Conservation (phyloP, 1,140 invertebrate genomes). For the Macrotrachela quadricornifera region DNA sequence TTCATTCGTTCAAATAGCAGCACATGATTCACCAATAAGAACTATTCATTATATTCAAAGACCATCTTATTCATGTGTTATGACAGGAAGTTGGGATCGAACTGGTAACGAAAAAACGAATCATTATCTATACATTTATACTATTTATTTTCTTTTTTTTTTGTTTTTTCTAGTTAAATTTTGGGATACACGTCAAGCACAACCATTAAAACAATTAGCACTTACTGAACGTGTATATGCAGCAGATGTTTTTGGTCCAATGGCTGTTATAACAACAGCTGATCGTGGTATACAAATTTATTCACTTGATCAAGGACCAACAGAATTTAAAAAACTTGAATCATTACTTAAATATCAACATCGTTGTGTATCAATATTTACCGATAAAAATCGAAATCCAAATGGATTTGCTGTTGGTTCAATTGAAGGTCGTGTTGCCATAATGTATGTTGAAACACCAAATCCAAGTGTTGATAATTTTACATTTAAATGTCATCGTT, state of each 20-base stretch:
- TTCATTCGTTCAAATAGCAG: slow-evolving; percentile 74
- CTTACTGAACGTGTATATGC: slow-evolving; percentile 84
- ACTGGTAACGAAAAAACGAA: no score
- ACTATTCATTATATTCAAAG: slow-evolving; percentile 94
- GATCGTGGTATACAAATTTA: slow-evolving; percentile 72
- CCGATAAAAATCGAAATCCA: slow-evolving; percentile 44
- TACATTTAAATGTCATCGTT: slow-evolving; percentile 96
- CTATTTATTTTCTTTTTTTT: no score
- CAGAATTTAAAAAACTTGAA: slow-evolving; percentile 76
- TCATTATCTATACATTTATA: no score
- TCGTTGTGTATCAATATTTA: slow-evolving; percentile 69
- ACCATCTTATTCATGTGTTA: slow-evolving; percentile 75
- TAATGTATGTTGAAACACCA: slow-evolving; percentile 73
- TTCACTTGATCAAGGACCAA: slow-evolving; percentile 71
- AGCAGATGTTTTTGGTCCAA: slow-evolving; percentile 82
- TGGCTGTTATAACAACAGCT: slow-evolving; percentile 88
- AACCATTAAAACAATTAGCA: slow-evolving; percentile 65
- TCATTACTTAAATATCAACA: slow-evolving; percentile 64
- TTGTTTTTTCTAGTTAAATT: slow-evolving; percentile 42
- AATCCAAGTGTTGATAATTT: slow-evolving; percentile 90
- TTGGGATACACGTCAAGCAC: slow-evolving; percentile 74
- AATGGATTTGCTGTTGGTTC: slow-evolving; percentile 67
- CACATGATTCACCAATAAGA: slow-evolving; percentile 81
- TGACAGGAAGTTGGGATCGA: slow-evolving; percentile 99
- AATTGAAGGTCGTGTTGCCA: slow-evolving; percentile 54